These are phyloP conservation scores for Drosophila subsilvestris DNA, from an alignment of 2,888 invertebrate species.

Conservation along the genomic window DNA sequence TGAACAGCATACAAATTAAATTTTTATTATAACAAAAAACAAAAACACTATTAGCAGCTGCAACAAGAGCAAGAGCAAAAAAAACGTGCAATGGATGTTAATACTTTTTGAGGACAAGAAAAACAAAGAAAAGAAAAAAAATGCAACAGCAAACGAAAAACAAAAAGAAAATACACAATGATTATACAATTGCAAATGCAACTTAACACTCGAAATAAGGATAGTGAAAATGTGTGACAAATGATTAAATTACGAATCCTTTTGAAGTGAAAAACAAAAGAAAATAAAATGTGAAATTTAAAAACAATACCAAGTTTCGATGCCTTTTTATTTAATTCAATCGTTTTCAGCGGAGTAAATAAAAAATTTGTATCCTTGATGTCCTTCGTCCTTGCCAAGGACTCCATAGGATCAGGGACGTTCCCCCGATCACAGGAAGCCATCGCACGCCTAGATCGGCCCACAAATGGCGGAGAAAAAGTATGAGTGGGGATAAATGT, in stretches of 20 bases:
- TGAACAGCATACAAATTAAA: conserved; percentile 37
- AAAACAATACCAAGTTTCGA: conserved; percentile 43
- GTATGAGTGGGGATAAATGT: no score
- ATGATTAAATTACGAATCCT: conserved; percentile 79
- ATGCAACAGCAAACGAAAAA: conserved; percentile 57
- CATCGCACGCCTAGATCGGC: no score
- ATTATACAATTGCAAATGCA: conserved; percentile 79
- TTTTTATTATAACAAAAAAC: conserved; percentile 53
- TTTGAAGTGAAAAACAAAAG: conserved; percentile 79
- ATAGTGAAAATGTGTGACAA: conserved; percentile 75
- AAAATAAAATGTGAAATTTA: conserved; percentile 78
- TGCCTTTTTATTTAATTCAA: no score
- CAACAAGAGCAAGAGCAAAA: conserved; percentile 55
- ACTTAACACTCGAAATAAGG: conserved; percentile 75
- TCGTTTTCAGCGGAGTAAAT: no score
- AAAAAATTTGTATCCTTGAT: no score
- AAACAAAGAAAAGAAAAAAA: conserved; percentile 47
- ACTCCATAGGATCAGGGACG: no score
- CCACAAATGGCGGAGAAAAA: no score
- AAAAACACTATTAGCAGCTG: conserved; percentile 69
- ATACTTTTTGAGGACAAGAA: conserved; percentile 67
- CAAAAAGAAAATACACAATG: conserved; percentile 55
- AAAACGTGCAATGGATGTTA: conserved; percentile 68
- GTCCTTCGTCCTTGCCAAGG: no score
- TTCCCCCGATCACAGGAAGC: no score